These are phyloP conservation scores for Bombycilla garrulus DNA, from an alignment of 2,113 vertebrate genomes.

Conservation along the genomic window DNA sequence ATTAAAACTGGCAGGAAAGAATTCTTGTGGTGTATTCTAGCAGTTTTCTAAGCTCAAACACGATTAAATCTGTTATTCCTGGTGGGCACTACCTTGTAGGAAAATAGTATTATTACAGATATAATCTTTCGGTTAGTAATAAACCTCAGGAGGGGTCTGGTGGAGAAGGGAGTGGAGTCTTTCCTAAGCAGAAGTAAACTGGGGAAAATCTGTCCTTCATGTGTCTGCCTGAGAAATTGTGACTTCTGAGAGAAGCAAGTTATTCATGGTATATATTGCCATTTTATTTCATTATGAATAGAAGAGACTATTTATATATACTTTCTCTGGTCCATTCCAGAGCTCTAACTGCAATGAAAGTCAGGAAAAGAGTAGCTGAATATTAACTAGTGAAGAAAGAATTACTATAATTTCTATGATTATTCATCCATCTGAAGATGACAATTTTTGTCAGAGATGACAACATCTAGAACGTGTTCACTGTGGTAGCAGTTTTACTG, in stretches of 20 bases:
- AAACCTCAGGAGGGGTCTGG: background rate
- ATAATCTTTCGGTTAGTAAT: background rate
- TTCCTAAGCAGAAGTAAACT: background rate
- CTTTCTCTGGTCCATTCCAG: background rate
- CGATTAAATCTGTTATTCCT: constrained; percentile 37
- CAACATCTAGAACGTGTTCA: background rate
- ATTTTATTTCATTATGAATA: background rate
- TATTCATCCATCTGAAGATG: background rate
- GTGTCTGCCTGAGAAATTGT: background rate
- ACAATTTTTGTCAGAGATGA: background rate
- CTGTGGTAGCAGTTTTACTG: background rate
- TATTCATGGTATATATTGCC: background rate
- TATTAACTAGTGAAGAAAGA: background rate
- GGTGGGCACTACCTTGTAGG: constrained; percentile 18
- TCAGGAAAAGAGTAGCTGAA: background rate
- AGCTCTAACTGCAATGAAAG: background rate
- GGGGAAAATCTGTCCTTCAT: background rate
- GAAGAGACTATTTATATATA: background rate
- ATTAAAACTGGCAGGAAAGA: background rate
- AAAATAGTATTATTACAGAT: constrained; percentile 38
- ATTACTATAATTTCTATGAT: background rate
- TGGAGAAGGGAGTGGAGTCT: background rate
- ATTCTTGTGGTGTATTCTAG: background rate
- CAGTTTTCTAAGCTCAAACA: background rate
- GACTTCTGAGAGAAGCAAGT: background rate